These are phyloP conservation scores for Euplagia quadripunctaria DNA, from an alignment of 2,888 invertebrate genomes.

Conservation along the genomic window DNA sequence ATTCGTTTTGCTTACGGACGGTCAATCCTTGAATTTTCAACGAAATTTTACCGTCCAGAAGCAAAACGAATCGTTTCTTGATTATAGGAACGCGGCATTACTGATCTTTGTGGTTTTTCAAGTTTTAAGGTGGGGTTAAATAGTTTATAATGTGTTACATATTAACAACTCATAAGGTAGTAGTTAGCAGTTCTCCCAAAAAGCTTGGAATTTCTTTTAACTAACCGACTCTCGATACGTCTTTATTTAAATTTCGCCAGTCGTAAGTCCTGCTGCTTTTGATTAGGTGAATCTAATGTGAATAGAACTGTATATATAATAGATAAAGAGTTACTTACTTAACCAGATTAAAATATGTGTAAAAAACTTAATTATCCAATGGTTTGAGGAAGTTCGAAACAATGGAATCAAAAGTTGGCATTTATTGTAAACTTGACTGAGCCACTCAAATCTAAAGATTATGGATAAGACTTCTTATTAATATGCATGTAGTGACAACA, in stretches of 20 bases:
- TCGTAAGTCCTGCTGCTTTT: background rate
- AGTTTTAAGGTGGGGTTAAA: background rate
- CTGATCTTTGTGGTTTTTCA: no score
- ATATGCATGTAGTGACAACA: no score
- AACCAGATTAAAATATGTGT: background rate
- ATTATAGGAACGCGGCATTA: no score
- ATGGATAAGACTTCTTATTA: no score
- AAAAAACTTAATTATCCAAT: background rate
- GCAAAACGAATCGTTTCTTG: no score
- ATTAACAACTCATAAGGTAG: background rate
- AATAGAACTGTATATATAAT: background rate
- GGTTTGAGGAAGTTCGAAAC: no score
- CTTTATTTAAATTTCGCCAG: background rate
- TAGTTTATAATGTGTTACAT: background rate
- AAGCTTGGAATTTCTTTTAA: background rate
- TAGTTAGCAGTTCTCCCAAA: background rate
- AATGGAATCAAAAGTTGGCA: background rate
- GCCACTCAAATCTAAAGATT: no score
- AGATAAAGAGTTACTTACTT: no score
- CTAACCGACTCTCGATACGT: background rate
- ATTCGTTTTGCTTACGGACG: no score
- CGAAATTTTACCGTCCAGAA: no score
- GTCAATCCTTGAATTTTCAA: no score
- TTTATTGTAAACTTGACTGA: background rate
- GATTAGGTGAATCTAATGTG: background rate